Evolutionary conservation across 2,888 invertebrate species (phyloP), one percentile per base, ranked within the genome.

Genomic region (Troglohyphantes excavatus): DNA sequence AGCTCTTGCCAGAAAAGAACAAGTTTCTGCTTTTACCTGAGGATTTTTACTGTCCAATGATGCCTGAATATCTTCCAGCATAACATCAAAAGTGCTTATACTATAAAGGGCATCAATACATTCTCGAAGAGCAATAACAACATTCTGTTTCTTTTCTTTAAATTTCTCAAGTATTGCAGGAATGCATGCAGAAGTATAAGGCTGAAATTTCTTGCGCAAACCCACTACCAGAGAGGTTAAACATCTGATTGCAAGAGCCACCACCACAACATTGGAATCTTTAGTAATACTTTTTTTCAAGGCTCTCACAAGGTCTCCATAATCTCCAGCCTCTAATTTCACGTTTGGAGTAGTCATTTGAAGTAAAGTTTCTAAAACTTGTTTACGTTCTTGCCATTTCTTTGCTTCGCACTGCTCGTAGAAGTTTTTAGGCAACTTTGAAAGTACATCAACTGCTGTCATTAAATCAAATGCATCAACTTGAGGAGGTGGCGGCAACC

Each of bases 341-440:
- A 97, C 98, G 93, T 95, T 95, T n/a, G n/a, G n/a, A 59, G 94
- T 93, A 92, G 96, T 96, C 23, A 98, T 94, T 91, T 95, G 95
- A 91, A 98, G 97, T 13, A 99, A 93, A 0, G 95, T 94, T 92
- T 99, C 99, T 17, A 99, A 93, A 0, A 96, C 96, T 93, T 99
- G 98, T 93, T 98, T 98, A 33, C 99, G 95, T 86, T 99, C 97
- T 93, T 97, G 97, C 99, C 98, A 99, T 93, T 98, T 99, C 93
- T 98, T 98, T 0, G 97, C 97, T 92, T 99, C 98, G 2, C 97
- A 93, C 93, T 98, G 97, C 2, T 98, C 98, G 93, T 96, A 98
- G 93, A 99, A 99, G 93, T 99, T 98, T 94, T 98, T 97, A 0
- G 99, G 98, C 46, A 99, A 94, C 93, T 98, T 97, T 0, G 97